These are phyloP conservation scores for Anisognathus igniventris DNA, from an alignment of 2,797 vertebrate genomes.

Conservation along the genomic window DNA sequence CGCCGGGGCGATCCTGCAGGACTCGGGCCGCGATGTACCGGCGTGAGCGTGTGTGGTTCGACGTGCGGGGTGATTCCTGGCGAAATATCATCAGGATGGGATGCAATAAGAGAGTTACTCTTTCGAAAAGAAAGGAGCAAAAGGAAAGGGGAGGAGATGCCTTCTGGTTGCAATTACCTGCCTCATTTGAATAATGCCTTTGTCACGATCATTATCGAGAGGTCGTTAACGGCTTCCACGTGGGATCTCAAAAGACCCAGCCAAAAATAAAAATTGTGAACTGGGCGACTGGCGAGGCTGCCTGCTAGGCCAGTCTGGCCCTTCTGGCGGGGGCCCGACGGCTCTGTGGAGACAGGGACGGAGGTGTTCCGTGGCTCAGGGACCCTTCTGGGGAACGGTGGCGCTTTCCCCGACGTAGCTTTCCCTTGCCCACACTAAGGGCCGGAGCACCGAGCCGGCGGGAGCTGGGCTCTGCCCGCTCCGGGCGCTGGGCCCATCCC, in stretches of 20 bases:
- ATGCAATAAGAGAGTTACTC: background rate
- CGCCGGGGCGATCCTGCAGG: no score
- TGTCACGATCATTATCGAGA: slow-evolving; percentile 70
- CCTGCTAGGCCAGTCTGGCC: background rate
- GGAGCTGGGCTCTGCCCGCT: background rate
- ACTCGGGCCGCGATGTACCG: background rate
- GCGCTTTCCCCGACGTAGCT: background rate
- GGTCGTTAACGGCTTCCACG: slow-evolving; percentile 69
- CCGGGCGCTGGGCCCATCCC: background rate
- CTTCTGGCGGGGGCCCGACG: background rate
- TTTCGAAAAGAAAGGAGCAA: background rate
- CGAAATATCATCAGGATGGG: background rate
- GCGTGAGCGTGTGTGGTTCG: background rate
- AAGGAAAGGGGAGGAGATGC: background rate
- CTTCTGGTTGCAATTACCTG: slow-evolving; percentile 78
- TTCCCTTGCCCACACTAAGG: background rate
- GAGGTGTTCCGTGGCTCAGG: no score
- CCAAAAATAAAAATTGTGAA: background rate
- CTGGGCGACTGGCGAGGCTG: background rate
- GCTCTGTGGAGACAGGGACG: background rate
- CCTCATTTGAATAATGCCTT: slow-evolving; percentile 77
- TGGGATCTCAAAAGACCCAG: slow-evolving; percentile 54
- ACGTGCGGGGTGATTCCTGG: background rate
- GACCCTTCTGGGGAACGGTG: background rate
- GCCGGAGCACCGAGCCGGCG: background rate